phyloP scores from a whole-genome alignment of 2,113 vertebrate species.

The Tupaia chinensis region DNA sequence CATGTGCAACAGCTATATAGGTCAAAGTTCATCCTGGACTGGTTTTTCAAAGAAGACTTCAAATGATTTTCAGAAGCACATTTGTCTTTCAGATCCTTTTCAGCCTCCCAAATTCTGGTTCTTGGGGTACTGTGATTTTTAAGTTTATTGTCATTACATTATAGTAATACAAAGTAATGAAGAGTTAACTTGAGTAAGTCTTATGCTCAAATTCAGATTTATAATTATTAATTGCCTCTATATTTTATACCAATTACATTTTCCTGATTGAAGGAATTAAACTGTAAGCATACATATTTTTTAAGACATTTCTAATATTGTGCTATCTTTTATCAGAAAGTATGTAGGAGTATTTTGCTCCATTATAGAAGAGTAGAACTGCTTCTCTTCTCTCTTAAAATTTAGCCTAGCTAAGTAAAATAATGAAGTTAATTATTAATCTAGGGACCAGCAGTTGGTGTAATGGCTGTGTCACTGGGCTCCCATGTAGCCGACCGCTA shows the following conservation, averaged over 20 bases:
- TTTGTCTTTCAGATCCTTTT: background rate
- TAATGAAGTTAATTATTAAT: constrained; percentile 37
- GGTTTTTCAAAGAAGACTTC: background rate
- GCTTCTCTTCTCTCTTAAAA: background rate
- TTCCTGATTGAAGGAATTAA: constrained; percentile 46
- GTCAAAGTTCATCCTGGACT: background rate
- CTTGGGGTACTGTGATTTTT: background rate
- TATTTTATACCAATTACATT: background rate
- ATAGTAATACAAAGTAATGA: constrained; percentile 1
- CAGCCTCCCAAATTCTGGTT: background rate
- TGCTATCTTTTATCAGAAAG: constrained; percentile 26
- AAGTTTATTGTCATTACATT: background rate
- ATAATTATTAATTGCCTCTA: background rate
- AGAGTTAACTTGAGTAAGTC: background rate
- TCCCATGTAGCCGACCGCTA: too few species aligned
- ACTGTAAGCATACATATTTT: background rate
- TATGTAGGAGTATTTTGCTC: constrained; percentile 12
- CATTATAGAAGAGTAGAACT: background rate
- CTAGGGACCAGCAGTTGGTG: too few species aligned
- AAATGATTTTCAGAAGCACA: background rate
- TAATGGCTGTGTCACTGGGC: too few species aligned
- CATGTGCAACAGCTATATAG: background rate
- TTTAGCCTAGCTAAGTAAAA: constrained; percentile 3
- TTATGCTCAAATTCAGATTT: constrained; percentile 51
- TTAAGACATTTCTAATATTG: background rate